Conservation (phyloP, 2,888 invertebrate species). For the Noctua janthina region DNA sequence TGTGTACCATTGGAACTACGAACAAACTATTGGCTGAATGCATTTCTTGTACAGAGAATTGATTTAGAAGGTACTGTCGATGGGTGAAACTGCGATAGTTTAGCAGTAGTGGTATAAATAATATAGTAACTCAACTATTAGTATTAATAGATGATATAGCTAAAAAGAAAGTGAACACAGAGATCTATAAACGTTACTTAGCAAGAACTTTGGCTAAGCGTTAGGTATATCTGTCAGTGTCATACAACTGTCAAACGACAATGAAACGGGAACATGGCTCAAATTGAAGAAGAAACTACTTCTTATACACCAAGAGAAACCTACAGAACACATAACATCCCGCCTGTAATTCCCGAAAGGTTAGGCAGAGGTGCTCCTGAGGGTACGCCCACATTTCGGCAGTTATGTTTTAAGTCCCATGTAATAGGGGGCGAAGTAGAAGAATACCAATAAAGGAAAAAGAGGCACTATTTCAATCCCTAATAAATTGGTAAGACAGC, state of each 20-base stretch:
- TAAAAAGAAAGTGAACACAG: neutral
- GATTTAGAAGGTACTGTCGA: conserved; percentile 42
- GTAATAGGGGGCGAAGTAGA: too few species aligned
- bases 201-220: too few species aligned
- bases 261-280: too few species aligned
- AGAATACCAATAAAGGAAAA: neutral
- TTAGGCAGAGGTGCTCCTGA: too few species aligned
- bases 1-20: conserved; percentile 32
- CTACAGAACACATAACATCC: too few species aligned
- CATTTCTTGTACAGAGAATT: conserved; percentile 51
- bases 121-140: neutral
- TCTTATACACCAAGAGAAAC: too few species aligned
- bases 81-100: conserved; percentile 20
- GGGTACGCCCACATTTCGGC: too few species aligned
- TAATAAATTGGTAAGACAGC: neutral
- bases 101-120: neutral
- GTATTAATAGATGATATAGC: neutral
- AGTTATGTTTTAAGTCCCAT: too few species aligned
- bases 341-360: too few species aligned
- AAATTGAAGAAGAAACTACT: too few species aligned
- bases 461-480: neutral
- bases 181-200: neutral
- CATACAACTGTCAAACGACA: too few species aligned
- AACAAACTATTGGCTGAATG: conserved; percentile 34
- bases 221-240: too few species aligned